Evolutionary conservation across 2,888 invertebrate genomes (phyloP).

Genomic region (Amphipyra tragopoginis): DNA sequence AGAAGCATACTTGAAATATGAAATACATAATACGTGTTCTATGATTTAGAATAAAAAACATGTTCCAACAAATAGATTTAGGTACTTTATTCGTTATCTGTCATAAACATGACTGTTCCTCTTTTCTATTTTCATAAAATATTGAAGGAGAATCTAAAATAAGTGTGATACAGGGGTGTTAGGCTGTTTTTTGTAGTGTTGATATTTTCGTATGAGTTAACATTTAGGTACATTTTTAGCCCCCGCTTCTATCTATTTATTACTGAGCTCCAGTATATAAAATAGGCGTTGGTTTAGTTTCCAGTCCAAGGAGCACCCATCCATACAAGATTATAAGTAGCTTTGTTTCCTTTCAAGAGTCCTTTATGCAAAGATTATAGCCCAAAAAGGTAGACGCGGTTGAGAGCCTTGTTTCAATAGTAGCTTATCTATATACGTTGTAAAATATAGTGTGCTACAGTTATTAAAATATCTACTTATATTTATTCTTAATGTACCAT

Average conservation of each 20-base stretch:
- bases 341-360: not conserved
- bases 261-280: not conserved
- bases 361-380: not conserved
- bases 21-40: too few relatives aligned
- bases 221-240: not conserved
- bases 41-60: constrained; percentile 5
- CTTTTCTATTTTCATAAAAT: constrained; percentile 46
- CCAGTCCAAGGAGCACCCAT: too few relatives aligned
- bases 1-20: too few relatives aligned
- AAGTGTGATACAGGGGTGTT: constrained; percentile 26
- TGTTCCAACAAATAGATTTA: constrained; percentile 27
- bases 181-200: constrained; percentile 25
- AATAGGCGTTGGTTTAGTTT: too few relatives aligned
- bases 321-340: not conserved
- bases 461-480: constrained; percentile 3
- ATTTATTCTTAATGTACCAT: constrained; percentile 28
- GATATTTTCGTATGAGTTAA: constrained; percentile 36
- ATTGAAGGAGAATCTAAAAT: constrained; percentile 36
- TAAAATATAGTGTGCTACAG: not conserved
- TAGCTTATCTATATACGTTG: not conserved
- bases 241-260: not conserved
- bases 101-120: constrained; percentile 38
- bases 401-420: not conserved
- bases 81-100: constrained; percentile 44
- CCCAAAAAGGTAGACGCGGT: not conserved